Base-by-base conservation (phyloP, 2,888 invertebrate species). In the Dryobotodes eremita region DNA sequence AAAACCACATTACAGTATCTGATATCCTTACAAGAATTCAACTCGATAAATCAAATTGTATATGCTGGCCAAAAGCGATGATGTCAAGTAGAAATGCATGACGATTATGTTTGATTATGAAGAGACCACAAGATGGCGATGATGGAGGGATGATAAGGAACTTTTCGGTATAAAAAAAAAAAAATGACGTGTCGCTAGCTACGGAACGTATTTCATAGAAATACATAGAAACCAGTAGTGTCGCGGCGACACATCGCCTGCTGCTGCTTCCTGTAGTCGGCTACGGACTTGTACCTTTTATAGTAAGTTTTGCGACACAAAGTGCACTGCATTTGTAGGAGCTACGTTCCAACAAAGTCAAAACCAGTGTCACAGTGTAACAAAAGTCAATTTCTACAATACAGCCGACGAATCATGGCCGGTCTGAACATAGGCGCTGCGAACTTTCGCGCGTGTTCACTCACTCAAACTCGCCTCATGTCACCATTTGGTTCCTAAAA, bases 1-100 rank as follows among this genome's bases (percentile, higher is more conserved):
- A 36, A 68, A 83, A 71, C 31, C 62, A 65, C 66, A 80, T 80
- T 75, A 82, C 42, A 46, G 55, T 80, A 48, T 68, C 48, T 74
- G 55, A 61, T 36, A 80, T n/a, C 48, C 46, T 74, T 74, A 48
- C 8, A 15, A 15, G 53, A 36, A 55, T 36, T 61, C 26, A 2
- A n/a, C 20, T 80, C 31, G 26, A 11, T 36, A 42, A 80, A 80
- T 74, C 48, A 42, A 26, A 66, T 66, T 59, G 17, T 7, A 17
- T 11, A 59, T 65, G 5, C 42, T 42, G 15, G 20, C 36, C 31
- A 55, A 10, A 50, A 7, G 26, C 10, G 11, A 61, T 31, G 57
- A 36, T 17, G 26, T 0, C 26, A 46, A 26, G 71, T 7, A 8
- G 46, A 31, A 31, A 17, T 48, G 1, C n/a, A 57, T 72, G 23